These are phyloP conservation scores for Daboia siamensis DNA, from an alignment of 2,113 vertebrate species.

Conservation along the genomic window DNA sequence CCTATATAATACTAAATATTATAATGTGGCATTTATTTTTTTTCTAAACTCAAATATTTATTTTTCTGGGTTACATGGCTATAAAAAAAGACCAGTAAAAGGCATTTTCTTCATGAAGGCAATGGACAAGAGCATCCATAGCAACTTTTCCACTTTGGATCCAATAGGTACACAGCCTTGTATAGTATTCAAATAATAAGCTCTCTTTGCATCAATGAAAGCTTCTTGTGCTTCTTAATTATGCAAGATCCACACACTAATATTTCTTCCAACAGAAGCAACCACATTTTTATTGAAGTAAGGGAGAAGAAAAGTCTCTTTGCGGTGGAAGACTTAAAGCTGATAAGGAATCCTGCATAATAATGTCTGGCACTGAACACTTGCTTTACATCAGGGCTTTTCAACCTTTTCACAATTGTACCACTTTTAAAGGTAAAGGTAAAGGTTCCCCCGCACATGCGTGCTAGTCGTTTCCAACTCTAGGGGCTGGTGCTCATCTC, in stretches of 20 bases:
- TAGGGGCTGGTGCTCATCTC: too few species aligned
- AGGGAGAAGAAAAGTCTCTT: not conserved
- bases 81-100: not conserved
- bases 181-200: not conserved
- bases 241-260: not conserved
- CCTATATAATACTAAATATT: not conserved
- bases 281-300: not conserved
- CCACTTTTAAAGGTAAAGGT: too few species aligned
- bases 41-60: not conserved
- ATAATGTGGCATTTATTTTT: not conserved
- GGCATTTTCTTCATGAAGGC: not conserved
- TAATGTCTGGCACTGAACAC: not conserved
- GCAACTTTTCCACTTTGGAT: not conserved
- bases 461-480: too few species aligned
- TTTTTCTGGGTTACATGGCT: not conserved
- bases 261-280: not conserved
- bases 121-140: not conserved
- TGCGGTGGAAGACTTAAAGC: not conserved
- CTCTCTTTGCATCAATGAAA: not conserved
- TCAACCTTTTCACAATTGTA: too few species aligned
- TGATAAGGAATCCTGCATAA: not conserved
- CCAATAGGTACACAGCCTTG: not conserved
- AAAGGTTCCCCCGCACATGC: too few species aligned
- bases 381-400: too few species aligned
- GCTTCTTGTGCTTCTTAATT: not conserved